Base-by-base conservation (phyloP, 2,888 invertebrate species). In the Ophion ellenae region DNA sequence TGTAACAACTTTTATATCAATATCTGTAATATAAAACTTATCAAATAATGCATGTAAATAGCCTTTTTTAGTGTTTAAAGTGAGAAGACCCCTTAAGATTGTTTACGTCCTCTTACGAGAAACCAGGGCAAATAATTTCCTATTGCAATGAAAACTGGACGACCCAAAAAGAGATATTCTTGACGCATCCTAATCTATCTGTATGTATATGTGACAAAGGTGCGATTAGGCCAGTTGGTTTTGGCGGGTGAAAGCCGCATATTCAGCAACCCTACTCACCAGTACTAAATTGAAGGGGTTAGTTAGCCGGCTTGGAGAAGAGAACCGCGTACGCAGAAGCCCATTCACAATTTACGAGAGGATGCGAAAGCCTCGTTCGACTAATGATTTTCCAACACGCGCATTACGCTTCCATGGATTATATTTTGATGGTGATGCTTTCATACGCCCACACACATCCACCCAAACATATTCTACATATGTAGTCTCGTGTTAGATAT, bases 371-470 rank as follows among this genome's bases (percentile, higher is more conserved):
- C 67, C 53, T 24, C 28, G 61, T 81, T 69, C 14, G 81, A 36
- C 74, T 84, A 78, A 84, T 81, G 84, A 81, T 81, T 75, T 73
- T 17, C 47, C 74, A 67, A 67, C 74, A 17, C 28, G 36, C n/a
- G 53, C 20, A 32, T 69, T 45, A 14, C 10, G 20, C 53, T 75
- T 70, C 57, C n/a, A 53, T 11, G 74, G 32, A 71, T 76, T 76
- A 84, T 76, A 70, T 45, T 45, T 73, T 73, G 61, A 73, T 63
- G 20, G 28, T 0, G 2, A 28, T 63, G 10, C n/a, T n/a, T 61
- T n/a, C 7, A 40, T 14, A 14, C 20, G 1, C 5, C 24, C 17
- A 20, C 20, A 59, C 36, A 6, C 14, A n/a, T 24, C 59, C 36
- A 6, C 6, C 10, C 20, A 36, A 73, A 53, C 28, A 24, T 17